A percentile compares a stretch with the other conserved stretches of the same genome.
Conservation (phyloP, 1,140 invertebrate genomes). For the Zaprionus tsacasi region DNA sequence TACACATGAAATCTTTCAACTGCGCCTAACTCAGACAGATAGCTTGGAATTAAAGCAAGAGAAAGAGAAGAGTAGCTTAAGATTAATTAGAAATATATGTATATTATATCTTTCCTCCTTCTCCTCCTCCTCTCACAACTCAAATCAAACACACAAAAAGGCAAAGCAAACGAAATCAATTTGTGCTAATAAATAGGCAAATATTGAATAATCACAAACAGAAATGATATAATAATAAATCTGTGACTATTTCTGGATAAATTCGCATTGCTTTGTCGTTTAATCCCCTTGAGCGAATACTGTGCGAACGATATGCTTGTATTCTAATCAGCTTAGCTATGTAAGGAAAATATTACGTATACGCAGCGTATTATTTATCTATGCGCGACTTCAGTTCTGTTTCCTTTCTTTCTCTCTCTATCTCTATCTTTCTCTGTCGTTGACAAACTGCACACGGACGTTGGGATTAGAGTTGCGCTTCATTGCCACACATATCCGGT, state of each 20-base stretch:
- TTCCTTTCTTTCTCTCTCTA: background rate
- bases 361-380: constrained; percentile 37
- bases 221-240: background rate
- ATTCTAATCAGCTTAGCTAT: constrained; percentile 60
- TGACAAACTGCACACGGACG: constrained; percentile 67
- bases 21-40: background rate
- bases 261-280: background rate
- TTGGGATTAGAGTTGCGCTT: constrained; percentile 21
- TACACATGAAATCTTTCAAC: background rate
- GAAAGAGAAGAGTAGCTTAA: background rate
- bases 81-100: background rate
- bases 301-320: constrained; percentile 15
- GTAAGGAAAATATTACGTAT: constrained; percentile 36
- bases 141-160: too few species aligned
- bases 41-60: too few species aligned
- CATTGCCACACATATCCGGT: constrained; percentile 42
- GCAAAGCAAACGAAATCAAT: constrained; percentile 3
- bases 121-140: background rate
- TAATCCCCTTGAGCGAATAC: constrained; percentile 50
- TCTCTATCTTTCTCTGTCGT: constrained; percentile 15
- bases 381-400: constrained; percentile 26
- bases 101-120: background rate
- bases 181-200: background rate
- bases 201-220: constrained; percentile 1
- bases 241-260: background rate